Evolutionary conservation across 2,888 invertebrate genomes (phyloP).

Genomic region (Atethmia centrago): DNA sequence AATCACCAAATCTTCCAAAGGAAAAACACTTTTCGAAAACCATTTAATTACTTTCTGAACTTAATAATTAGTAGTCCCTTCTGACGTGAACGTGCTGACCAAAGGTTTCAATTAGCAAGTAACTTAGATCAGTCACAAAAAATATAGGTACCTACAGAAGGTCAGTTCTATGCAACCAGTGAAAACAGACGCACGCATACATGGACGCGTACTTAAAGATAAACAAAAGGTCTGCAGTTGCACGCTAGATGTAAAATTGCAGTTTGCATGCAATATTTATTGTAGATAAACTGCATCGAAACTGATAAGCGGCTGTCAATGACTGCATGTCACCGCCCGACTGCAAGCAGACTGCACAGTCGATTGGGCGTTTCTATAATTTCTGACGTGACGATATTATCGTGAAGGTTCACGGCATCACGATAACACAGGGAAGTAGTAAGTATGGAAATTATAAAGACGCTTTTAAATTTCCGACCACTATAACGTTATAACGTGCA

Average conservation of each 20-base stretch:
- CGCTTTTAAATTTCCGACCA: no score
- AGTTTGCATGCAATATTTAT: not conserved
- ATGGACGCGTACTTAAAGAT: no score
- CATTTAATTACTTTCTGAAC: conserved; percentile 50
- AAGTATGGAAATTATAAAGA: no score
- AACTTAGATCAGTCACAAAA: conserved; percentile 35
- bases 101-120: conserved; percentile 51
- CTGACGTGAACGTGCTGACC: conserved; percentile 41
- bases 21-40: conserved; percentile 8
- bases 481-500: no score
- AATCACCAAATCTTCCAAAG: not conserved
- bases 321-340: not conserved
- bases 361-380: no score
- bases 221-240: not conserved
- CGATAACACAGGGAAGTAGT: no score
- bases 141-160: conserved; percentile 8
- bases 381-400: no score
- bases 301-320: not conserved
- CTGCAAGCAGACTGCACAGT: not conserved
- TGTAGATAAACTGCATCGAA: not conserved
- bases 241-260: not conserved
- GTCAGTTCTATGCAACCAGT: rapidly evolving
- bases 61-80: conserved; percentile 51
- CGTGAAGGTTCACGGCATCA: no score
- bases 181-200: not conserved